A percentile compares a stretch with the other conserved stretches of the same genome.
phyloP scores from a whole-genome alignment of 2,888 invertebrate genomes.

The Tachystola acroxantha region DNA sequence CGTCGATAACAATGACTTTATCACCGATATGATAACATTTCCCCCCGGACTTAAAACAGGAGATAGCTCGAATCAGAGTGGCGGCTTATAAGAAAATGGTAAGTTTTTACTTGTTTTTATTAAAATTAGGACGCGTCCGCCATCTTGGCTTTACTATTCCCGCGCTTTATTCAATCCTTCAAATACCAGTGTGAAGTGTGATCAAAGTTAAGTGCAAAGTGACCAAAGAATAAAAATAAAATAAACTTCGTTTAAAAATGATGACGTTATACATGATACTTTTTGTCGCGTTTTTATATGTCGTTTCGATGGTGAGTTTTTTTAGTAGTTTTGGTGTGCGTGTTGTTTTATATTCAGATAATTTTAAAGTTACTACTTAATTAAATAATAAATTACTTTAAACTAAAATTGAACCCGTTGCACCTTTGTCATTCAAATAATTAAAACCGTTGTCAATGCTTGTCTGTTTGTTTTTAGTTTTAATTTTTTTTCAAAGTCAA shows the following conservation, averaged over 20 bases:
- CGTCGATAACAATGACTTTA: constrained; percentile 22
- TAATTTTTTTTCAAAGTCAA: neutral
- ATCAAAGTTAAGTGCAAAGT: neutral
- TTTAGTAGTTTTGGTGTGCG: neutral
- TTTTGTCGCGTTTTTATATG: constrained; percentile 10
- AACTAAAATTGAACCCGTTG: too few relatives aligned
- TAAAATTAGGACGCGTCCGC: constrained; percentile 25
- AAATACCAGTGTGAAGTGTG: neutral
- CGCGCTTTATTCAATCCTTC: constrained; percentile 1
- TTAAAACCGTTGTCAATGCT: too few relatives aligned
- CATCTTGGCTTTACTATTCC: neutral
- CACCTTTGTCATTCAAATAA: too few relatives aligned
- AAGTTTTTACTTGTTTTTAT: constrained; percentile 42
- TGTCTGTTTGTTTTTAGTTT: too few relatives aligned
- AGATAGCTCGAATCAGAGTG: constrained; percentile 42
- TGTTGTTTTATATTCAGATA: too few relatives aligned
- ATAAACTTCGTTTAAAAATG: too few relatives aligned
- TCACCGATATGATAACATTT: constrained; percentile 14
- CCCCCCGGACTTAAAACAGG: constrained; percentile 16
- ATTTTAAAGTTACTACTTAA: too few relatives aligned
- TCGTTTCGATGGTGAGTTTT: constrained; percentile 9
- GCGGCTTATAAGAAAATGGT: constrained; percentile 57
- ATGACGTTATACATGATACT: constrained; percentile 2
- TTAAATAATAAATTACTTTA: too few relatives aligned
- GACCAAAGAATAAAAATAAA: too few relatives aligned